Base-by-base conservation (phyloP, 2,888 invertebrate genomes). In the Athalia circularis region DNA sequence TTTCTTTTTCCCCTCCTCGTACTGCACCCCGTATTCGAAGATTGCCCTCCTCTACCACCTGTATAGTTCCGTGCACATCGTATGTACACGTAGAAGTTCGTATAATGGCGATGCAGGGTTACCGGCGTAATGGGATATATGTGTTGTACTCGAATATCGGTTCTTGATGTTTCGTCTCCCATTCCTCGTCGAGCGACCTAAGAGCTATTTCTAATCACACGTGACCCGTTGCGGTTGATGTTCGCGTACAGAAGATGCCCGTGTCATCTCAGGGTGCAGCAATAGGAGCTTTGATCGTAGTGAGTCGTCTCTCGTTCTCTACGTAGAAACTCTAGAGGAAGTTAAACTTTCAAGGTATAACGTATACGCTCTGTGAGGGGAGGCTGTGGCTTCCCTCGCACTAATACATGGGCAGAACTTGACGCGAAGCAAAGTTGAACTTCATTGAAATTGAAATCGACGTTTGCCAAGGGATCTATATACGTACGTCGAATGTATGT, bases 1-100 rank as follows among this genome's bases (percentile, higher is more conserved):
- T 85, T 85, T 86, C 85, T 87, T 85, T 85, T 29, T 50, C 15
- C 65, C 47, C 64, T 64, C n/a, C 8, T 45, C 7, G 5, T 43
- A n/a, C 47, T 64, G 5, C 64, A n/a, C 48, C 15, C 48, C 48
- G 13, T 29, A 65, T 65, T 65, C 13, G 8, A 7, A 65, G 13
- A 13, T 83, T 85, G 83, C 80, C 83, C 80, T 72, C 79, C 81
- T 64, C 77, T 81, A 82, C 50, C 13, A 9, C 29, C 45, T 29
- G 29, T 29, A 29, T 2, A 29, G 29, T 29, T 29, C 29, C 29
- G 29, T 29, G 29, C 2, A 29, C 29, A 29, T 29, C 29, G 29
- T 29, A 29, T 29, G 29, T 29, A 29, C 2, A 29, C 2, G 29
- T 29, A 29, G 29, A 29, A 29, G 29, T 29, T 29, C 29, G 29